Conservation (phyloP, 2,797 vertebrate genomes). For the Lagorchestes hirsutus region DNA sequence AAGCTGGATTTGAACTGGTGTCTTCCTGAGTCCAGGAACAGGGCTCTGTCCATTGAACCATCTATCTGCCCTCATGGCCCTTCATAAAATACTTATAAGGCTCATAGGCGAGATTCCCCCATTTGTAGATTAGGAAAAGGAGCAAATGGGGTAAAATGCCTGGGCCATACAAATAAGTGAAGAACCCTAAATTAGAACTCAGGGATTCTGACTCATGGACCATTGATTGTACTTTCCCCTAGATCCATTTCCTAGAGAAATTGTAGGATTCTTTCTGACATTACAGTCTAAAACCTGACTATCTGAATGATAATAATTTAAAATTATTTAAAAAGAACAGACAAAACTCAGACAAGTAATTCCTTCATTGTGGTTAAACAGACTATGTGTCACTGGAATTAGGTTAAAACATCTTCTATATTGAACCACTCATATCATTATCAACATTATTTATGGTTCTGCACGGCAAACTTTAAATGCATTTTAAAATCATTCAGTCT, state of each 20-base stretch:
- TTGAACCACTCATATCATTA: background rate
- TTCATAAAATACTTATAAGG: background rate
- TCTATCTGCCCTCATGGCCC: background rate
- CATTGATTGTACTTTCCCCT: background rate
- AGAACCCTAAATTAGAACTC: background rate
- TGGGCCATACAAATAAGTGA: background rate
- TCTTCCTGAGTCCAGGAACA: background rate
- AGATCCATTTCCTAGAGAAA: background rate
- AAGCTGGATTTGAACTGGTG: background rate
- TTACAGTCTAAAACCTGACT: background rate
- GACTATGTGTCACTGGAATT: background rate
- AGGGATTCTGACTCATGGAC: background rate
- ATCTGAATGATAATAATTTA: background rate
- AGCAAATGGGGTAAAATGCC: background rate
- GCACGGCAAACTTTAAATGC: background rate
- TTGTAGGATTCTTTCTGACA: background rate
- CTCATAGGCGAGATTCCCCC: background rate
- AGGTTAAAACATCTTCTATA: constrained; percentile 28
- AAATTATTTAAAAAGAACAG: background rate
- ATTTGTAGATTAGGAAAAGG: background rate
- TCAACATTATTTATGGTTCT: constrained; percentile 13
- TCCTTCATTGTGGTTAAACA: constrained; percentile 22
- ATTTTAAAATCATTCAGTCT: background rate
- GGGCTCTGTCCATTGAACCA: background rate
- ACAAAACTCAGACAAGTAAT: background rate